Evolutionary conservation across 2,888 invertebrate genomes (phyloP), one percentile per base, ranked within the genome.

Genomic region (Spisula solida): DNA sequence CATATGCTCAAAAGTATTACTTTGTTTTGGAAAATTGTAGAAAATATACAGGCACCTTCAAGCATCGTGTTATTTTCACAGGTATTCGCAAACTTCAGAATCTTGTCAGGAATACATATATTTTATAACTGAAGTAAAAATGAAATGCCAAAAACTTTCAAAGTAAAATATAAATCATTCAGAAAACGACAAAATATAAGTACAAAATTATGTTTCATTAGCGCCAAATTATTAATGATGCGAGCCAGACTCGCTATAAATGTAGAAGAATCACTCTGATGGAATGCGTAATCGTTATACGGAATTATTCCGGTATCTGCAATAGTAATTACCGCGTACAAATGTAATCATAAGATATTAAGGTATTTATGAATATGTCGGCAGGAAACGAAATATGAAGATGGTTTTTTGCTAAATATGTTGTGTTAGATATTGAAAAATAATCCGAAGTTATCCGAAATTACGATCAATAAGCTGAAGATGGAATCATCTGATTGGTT

Each of bases 221-320:
- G 29, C 34, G 34, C 31, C 34, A 31, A 25, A 60, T 34, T 25
- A 31, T 14, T 75, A 75, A 31, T 31, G 75, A 75, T 75, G 18
- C 75, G 29, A 34, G 18, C 75, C 75, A 75, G 75, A 14, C 75
- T 29, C 75, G 16, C 34, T 16, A 34, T 31, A 34, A 75, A 75
- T 75, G 75, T 29, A 16, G 25, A 48, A 2, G 18, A 25, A n/a
- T 29, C 25, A 99, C 48, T 99, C 99, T 0, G 98, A 99, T 8
- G 99, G 99, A 96, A 98, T 98, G 96, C 98, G 98, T 93, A 98
- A 90, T 86, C 87, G 89, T 29, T 51, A 75, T 8, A 81, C 93
- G 0, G 94, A 94, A 83, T 70, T 93, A 94, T 82, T 31, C 56
- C 6, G 95, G 25, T 75, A 14, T 75, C 75, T 75, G 75, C 2